These are phyloP conservation scores for Apomyelois bistriatella DNA, from an alignment of 2,888 invertebrate genomes.

Conservation along the genomic window DNA sequence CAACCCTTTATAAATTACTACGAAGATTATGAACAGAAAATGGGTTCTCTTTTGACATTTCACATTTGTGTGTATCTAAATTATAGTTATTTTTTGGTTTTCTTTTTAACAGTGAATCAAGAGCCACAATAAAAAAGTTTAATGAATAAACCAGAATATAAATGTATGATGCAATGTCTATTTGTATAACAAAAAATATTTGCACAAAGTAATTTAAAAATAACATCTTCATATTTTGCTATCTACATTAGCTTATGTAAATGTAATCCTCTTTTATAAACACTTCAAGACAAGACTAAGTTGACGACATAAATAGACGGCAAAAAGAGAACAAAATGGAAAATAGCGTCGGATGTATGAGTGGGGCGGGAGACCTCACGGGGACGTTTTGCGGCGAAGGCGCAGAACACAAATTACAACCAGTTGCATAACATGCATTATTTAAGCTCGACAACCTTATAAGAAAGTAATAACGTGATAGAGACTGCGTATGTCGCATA, in stretches of 20 bases:
- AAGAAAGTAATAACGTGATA: constrained; percentile 77
- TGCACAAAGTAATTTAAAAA: not conserved
- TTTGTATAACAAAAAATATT: not conserved
- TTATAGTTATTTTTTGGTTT: not conserved
- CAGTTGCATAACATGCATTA: constrained; percentile 77
- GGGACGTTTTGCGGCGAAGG: constrained; percentile 39
- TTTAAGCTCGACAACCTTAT: constrained; percentile 74
- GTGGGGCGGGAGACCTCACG: constrained; percentile 25
- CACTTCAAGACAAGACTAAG: constrained; percentile 9
- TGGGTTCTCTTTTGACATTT: not conserved
- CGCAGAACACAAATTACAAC: constrained; percentile 65
- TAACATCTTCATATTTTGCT: constrained; percentile 4
- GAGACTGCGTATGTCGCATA: constrained; percentile 64
- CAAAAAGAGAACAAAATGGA: constrained; percentile 9
- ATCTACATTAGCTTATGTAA: constrained; percentile 6
- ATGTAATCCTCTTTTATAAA: constrained; percentile 6
- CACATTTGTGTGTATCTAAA: not conserved
- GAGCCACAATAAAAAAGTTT: not conserved
- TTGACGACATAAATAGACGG: constrained; percentile 13
- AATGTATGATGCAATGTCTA: not conserved
- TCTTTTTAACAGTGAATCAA: not conserved
- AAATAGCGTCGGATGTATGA: constrained; percentile 17
- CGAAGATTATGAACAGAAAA: not conserved
- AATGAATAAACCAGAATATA: not conserved
- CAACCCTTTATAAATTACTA: constrained; percentile 19